These are phyloP conservation scores for Lepisosteus oculatus DNA, from an alignment of 2,113 vertebrate species.

Conservation along the genomic window DNA sequence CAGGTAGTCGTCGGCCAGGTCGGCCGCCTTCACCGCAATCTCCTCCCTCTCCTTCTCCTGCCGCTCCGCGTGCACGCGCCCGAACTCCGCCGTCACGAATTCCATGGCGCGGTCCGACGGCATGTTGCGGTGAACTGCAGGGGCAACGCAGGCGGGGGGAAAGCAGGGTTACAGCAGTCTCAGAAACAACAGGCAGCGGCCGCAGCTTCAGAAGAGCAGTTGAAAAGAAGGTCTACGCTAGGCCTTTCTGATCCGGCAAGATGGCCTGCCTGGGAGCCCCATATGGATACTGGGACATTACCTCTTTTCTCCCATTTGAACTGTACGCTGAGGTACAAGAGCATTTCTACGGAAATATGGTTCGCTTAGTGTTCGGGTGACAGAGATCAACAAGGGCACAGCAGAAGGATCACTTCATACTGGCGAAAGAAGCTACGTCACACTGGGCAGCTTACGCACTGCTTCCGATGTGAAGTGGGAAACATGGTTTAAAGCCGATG, in stretches of 20 bases:
- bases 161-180: constrained; percentile 8
- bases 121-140: constrained; percentile 62
- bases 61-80: constrained; percentile 47
- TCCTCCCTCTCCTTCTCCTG: constrained; percentile 54
- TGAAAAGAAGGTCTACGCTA: neutral
- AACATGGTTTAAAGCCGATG: too few relatives aligned
- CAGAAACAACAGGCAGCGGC: neutral
- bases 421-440: too few relatives aligned
- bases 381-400: too few relatives aligned
- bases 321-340: constrained; percentile 10
- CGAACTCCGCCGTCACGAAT: constrained; percentile 57
- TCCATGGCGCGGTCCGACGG: constrained; percentile 72
- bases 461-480: too few relatives aligned
- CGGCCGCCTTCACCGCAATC: constrained; percentile 57
- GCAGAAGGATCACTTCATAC: too few relatives aligned
- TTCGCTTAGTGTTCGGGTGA: neutral
- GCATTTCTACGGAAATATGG: neutral
- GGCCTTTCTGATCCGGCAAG: neutral
- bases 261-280: constrained; percentile 11
- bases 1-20: constrained; percentile 66
- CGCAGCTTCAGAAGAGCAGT: constrained; percentile 9
- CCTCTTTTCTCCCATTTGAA: constrained; percentile 4
- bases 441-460: too few relatives aligned
- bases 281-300: constrained; percentile 14
- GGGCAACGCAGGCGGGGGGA: constrained; percentile 31